Conservation (phyloP, 2,113 vertebrate genomes). For the Neolamprologus modestus region DNA sequence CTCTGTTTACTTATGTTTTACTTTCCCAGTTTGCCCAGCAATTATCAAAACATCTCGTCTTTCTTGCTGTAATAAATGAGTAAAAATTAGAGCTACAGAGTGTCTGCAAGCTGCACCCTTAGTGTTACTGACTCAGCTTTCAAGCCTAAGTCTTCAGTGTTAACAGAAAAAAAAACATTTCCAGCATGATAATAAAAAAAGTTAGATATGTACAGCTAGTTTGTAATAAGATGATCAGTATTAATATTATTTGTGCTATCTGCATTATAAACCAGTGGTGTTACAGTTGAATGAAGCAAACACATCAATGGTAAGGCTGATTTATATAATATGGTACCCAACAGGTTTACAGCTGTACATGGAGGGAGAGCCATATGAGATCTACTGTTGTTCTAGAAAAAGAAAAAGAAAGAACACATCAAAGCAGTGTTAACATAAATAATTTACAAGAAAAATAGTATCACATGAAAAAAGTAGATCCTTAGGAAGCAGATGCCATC, state of each 20-base stretch:
- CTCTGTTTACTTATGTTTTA: neutral
- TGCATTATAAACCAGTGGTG: neutral
- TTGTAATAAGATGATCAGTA: neutral
- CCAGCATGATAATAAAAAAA: neutral
- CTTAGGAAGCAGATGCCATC: neutral
- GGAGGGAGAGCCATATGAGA: neutral
- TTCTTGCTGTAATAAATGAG: neutral
- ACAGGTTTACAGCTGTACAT: slow-evolving; percentile 16
- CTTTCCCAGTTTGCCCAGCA: neutral
- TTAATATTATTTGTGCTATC: neutral
- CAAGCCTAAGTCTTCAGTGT: neutral
- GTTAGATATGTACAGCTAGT: neutral
- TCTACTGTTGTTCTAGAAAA: neutral
- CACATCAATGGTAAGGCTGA: neutral
- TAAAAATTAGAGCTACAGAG: neutral
- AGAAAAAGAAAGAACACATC: slow-evolving; percentile 8
- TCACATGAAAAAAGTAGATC: neutral
- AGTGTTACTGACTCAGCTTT: neutral
- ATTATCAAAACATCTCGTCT: neutral
- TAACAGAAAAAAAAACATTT: neutral
- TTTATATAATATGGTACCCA: neutral
- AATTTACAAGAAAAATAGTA: slow-evolving; percentile 20
- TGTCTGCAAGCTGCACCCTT: neutral
- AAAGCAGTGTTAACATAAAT: slow-evolving; percentile 15
- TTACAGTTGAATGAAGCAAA: neutral